Evolutionary conservation across 2,113 vertebrate genomes (phyloP).

Genomic region (Brachirus orientalis): DNA sequence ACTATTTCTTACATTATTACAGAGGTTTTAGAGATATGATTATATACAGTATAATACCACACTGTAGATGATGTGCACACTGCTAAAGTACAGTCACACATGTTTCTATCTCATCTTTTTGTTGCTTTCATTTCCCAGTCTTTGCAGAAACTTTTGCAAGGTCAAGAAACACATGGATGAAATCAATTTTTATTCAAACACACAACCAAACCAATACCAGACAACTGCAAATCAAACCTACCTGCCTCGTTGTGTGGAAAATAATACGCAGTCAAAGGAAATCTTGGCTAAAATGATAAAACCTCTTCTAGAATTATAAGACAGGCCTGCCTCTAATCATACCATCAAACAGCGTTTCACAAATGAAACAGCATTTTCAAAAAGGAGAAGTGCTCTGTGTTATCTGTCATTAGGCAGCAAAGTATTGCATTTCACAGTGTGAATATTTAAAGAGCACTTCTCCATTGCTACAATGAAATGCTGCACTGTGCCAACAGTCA

Average conservation of each 20-base stretch:
- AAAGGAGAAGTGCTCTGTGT: constrained; percentile 39
- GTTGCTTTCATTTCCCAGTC: neutral
- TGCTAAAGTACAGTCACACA: neutral
- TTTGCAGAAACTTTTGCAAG: neutral
- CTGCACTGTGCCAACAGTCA: constrained; percentile 16
- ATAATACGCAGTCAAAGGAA: constrained; percentile 1
- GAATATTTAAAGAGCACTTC: constrained; percentile 75
- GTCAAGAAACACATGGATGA: neutral
- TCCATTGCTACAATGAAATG: constrained; percentile 49
- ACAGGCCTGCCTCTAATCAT: neutral
- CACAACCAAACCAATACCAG: neutral
- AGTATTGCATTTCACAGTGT: constrained; percentile 69
- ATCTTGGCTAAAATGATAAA: neutral
- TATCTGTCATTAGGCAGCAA: constrained; percentile 6
- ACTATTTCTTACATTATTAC: too few relatives aligned
- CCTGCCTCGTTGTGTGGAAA: constrained; percentile 19
- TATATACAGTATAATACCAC: too few relatives aligned
- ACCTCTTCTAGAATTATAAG: neutral
- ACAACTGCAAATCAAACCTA: constrained; percentile 28
- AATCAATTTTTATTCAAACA: constrained; percentile 10
- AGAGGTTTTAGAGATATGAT: too few relatives aligned
- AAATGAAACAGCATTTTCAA: constrained; percentile 26
- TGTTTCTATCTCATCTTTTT: neutral
- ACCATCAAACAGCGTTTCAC: neutral
- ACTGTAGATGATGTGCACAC: neutral